These are phyloP conservation scores for Gadopsis bispinosus DNA, from an alignment of 2,797 vertebrate species.

Conservation along the genomic window DNA sequence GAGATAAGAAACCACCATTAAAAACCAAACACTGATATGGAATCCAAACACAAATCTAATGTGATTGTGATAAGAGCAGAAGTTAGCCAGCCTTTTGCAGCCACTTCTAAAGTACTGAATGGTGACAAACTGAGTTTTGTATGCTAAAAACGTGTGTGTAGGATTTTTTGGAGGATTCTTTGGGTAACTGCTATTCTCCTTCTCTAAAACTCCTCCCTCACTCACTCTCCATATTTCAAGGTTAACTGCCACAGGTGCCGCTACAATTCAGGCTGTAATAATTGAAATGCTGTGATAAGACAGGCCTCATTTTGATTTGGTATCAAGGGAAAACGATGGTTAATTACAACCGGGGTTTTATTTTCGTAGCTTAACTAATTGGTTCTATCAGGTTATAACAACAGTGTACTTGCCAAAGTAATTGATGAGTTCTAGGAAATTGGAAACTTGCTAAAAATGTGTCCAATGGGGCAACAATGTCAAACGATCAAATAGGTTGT, in stretches of 20 bases:
- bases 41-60: background rate
- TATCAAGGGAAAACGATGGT: background rate
- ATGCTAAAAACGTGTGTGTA: background rate
- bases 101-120: background rate
- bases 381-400: background rate
- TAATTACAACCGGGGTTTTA: background rate
- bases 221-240: background rate
- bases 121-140: background rate
- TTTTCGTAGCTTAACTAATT: background rate
- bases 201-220: background rate
- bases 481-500: background rate
- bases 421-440: background rate
- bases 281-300: background rate
- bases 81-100: background rate
- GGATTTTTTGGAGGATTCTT: background rate
- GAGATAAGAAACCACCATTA: background rate
- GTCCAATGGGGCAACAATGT: background rate
- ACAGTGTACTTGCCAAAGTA: too few species aligned
- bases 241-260: conserved; percentile 18
- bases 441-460: background rate
- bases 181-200: background rate
- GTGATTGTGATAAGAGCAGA: background rate
- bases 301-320: background rate
- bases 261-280: background rate
- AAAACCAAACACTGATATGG: background rate